Evolutionary conservation across 2,113 vertebrate genomes (phyloP).

Genomic region (Hoplias malabaricus): DNA sequence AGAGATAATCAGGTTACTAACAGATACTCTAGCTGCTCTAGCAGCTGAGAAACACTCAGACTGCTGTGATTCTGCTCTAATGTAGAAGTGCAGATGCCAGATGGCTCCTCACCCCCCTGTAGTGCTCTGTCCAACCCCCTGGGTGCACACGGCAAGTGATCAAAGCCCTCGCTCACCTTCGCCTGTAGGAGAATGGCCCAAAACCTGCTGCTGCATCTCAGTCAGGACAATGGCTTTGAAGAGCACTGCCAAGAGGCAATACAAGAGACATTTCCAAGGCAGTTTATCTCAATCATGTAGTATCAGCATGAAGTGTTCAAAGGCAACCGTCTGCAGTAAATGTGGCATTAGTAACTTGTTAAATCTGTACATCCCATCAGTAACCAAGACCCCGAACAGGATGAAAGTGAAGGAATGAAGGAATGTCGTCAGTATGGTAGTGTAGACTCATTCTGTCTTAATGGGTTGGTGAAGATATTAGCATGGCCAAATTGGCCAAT

Average conservation of each 20-base stretch:
- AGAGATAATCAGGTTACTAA: not conserved
- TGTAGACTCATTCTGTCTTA: not conserved
- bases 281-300: no score
- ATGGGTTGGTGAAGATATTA: not conserved
- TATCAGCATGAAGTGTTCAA: no score
- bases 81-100: slow-evolving; percentile 6
- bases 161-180: slow-evolving; percentile 17
- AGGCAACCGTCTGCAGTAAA: no score
- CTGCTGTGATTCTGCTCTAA: slow-evolving; percentile 16
- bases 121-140: slow-evolving; percentile 8
- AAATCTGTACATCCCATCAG: no score
- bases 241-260: not conserved
- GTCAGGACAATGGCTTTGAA: not conserved
- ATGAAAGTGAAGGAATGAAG: no score
- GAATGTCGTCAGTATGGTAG: no score
- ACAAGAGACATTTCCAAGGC: no score
- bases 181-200: slow-evolving; percentile 12
- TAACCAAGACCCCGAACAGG: no score
- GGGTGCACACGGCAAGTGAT: not conserved
- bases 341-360: no score
- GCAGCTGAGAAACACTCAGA: not conserved
- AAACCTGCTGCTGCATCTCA: not conserved
- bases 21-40: not conserved
- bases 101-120: slow-evolving; percentile 22
- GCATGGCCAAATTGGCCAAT: not conserved